phyloP scores from a whole-genome alignment of 2,888 invertebrate genomes.

The Drosophila monieri region DNA sequence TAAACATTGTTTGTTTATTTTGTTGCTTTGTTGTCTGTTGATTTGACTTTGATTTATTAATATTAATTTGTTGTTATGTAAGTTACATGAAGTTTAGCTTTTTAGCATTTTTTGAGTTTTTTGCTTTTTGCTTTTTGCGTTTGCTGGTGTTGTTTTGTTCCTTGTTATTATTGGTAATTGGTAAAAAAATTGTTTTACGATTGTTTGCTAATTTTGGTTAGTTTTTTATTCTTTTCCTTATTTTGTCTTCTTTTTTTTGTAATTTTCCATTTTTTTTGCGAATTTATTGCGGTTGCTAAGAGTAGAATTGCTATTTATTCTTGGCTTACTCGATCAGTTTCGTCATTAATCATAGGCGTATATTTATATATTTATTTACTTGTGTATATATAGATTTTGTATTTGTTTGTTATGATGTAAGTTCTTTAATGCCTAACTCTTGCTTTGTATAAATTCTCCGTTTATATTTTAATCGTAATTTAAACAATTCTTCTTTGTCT shows the following conservation, averaged over 20 bases:
- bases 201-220: slow-evolving; percentile 34
- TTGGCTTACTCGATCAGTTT: slow-evolving; percentile 42
- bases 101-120: background rate
- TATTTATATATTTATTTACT: slow-evolving; percentile 28
- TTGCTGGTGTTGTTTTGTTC: slow-evolving; percentile 22
- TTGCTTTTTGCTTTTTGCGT: background rate
- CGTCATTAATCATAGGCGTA: slow-evolving; percentile 39
- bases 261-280: background rate
- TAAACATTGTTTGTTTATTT: slow-evolving; percentile 19
- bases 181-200: slow-evolving; percentile 15
- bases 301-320: slow-evolving; percentile 43
- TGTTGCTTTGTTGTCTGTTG: slow-evolving; percentile 20
- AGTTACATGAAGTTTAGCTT: slow-evolving; percentile 30
- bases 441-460: slow-evolving; percentile 74
- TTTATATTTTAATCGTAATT: slow-evolving; percentile 32
- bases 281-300: slow-evolving; percentile 42
- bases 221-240: background rate
- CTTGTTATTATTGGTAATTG: slow-evolving; percentile 5
- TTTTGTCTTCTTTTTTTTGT: background rate
- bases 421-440: slow-evolving; percentile 61
- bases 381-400: slow-evolving; percentile 44
- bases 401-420: slow-evolving; percentile 53
- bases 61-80: slow-evolving; percentile 22
- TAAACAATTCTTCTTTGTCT: slow-evolving; percentile 48
- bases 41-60: slow-evolving; percentile 28